Evolutionary conservation across 2,797 vertebrate species (phyloP).

Genomic region (Furcifer pardalis): DNA sequence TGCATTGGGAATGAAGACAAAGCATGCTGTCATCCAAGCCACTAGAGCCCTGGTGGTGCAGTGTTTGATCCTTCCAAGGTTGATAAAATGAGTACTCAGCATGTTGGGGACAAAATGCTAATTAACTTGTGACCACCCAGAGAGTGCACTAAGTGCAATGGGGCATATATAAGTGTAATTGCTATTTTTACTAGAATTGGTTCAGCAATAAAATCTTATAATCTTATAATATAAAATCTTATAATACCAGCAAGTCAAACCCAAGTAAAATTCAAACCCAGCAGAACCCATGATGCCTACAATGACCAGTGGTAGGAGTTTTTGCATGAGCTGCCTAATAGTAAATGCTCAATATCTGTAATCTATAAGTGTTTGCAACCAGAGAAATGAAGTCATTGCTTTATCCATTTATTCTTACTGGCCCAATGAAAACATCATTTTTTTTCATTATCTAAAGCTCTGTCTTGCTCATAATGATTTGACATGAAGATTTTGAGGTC

Average conservation of each 20-base stretch:
- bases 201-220: slow-evolving; percentile 32
- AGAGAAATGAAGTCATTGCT: slow-evolving; percentile 20
- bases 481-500: background rate
- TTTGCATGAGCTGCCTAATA: slow-evolving; percentile 18
- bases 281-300: slow-evolving; percentile 20
- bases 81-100: too few relatives aligned
- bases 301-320: slow-evolving; percentile 19
- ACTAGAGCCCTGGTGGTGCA: too few relatives aligned
- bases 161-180: too few relatives aligned
- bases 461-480: background rate
- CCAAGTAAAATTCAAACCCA: slow-evolving; percentile 9
- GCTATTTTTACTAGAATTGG: too few relatives aligned
- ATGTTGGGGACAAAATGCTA: too few relatives aligned
- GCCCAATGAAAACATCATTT: slow-evolving; percentile 20
- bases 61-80: too few relatives aligned
- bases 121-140: too few relatives aligned
- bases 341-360: slow-evolving; percentile 7
- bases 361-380: slow-evolving; percentile 21
- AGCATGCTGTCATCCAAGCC: background rate
- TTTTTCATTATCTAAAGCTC: slow-evolving; percentile 21
- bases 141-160: too few relatives aligned
- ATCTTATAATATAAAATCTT: slow-evolving; percentile 26
- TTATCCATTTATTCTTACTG: background rate
- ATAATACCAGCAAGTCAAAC: slow-evolving; percentile 21
- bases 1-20: slow-evolving; percentile 16